Base-by-base conservation (phyloP, 1,140 invertebrate species). In the Centruroides vittatus region DNA sequence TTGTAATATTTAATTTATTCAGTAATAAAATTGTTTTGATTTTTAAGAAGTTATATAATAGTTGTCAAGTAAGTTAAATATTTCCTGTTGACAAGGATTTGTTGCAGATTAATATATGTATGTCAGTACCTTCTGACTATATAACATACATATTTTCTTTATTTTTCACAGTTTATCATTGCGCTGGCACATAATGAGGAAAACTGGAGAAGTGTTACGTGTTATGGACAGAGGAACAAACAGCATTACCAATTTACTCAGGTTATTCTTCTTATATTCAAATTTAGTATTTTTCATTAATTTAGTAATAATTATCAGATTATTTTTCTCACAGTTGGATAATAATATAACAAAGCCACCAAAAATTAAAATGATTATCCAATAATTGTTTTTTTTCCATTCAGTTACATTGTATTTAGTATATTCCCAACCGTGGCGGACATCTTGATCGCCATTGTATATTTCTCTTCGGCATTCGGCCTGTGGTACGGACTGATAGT, bases 181-280 rank as follows among this genome's bases (percentile, higher is more conserved):
- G 41, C 67, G 72, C 58, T 98, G 93, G 93, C 93, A 98, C 77
- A 74, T 98, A 41, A 79, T 82, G 8, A 78, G 93, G 36, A 97
- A 98, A 79, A 97, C 93, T 3, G 94, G 94, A 12, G 93, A 97
- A 80, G 92, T 98, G 12, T 75, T 97, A 1, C 77, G 90, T 59
- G 82, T 97, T 0, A 93, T 98, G 86, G 93, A 97, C 75, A 79
- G 93, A 65, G 94, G 94, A 54, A 97, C 93, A 4, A 89, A 90
- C 66, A 93, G 89, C 13, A 92, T 97, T 64, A 92, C 94, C 73
- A 93, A 87, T 74, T 76, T 98, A 7, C 79, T 98, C 0, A 91
- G 86, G 70, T 95, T 23, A 23, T 23, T 23, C 23, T 23, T 23
- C 2, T 23, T 23, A 23, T 23, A 23, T 23, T 23, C 23, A 23